Conservation (phyloP, 2,797 vertebrate species). For the Agapornis canus region DNA sequence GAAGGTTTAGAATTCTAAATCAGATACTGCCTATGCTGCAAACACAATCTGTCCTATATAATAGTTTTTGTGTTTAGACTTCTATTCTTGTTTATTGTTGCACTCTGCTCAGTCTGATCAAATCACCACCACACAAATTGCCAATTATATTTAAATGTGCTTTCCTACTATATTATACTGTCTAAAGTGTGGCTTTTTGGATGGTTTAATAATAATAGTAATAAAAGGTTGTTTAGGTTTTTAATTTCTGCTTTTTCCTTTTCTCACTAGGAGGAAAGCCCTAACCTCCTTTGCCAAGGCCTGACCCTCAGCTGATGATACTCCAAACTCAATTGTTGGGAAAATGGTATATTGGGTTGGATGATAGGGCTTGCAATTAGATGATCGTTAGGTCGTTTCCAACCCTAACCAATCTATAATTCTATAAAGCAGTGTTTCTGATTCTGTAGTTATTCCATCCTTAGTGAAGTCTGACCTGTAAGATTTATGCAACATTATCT, state of each 20-base stretch:
- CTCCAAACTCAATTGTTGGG: neutral
- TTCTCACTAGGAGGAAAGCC: neutral
- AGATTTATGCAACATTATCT: neutral
- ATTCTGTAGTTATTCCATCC: neutral
- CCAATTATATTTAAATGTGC: neutral
- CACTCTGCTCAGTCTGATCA: neutral
- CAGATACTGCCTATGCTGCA: neutral
- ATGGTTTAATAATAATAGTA: neutral
- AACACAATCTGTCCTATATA: neutral
- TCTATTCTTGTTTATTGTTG: neutral
- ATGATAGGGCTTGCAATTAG: neutral
- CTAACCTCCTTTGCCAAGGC: neutral
- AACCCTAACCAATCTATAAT: neutral
- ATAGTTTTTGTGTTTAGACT: neutral
- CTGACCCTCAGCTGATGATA: neutral
- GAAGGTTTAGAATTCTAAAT: neutral
- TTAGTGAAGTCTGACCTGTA: neutral
- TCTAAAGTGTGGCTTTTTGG: neutral
- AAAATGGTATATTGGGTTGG: neutral
- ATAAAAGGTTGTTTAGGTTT: neutral
- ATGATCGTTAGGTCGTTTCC: neutral
- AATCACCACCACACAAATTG: neutral
- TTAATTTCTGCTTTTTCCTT: neutral
- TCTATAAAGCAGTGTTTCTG: neutral
- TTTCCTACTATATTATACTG: neutral